Evolutionary conservation across 2,797 vertebrate species (phyloP).

Genomic region (Pipistrellus pipistrellus): DNA sequence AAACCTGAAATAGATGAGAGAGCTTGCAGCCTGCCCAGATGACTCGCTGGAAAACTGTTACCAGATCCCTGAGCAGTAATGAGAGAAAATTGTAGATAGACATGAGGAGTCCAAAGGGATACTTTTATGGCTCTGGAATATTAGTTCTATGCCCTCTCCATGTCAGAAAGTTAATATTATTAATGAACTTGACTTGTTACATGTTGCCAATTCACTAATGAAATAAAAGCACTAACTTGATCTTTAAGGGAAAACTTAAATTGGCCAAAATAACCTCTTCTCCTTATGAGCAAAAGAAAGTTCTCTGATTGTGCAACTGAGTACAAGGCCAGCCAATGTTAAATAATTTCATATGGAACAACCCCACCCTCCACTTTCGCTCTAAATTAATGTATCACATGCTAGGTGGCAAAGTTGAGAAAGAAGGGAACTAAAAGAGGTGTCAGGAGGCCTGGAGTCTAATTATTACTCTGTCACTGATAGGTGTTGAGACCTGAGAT

Average conservation of each 20-base stretch:
- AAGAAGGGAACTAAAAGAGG: background rate
- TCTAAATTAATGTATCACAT: background rate
- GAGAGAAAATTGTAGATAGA: background rate
- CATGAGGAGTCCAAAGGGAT: background rate
- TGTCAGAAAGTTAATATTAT: constrained; percentile 23
- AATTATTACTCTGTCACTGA: background rate
- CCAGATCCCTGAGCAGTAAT: constrained; percentile 19
- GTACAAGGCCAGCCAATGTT: background rate
- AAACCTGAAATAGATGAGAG: background rate
- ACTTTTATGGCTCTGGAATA: background rate
- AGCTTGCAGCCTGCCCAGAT: background rate
- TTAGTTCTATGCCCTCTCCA: background rate
- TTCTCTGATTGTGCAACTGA: constrained; percentile 34
- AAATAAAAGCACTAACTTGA: constrained; percentile 56
- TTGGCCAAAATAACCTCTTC: constrained; percentile 62
- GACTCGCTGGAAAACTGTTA: background rate
- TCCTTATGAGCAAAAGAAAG: constrained; percentile 55
- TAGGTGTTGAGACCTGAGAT: background rate
- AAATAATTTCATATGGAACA: constrained; percentile 24
- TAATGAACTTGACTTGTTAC: constrained; percentile 39
- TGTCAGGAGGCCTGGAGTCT: background rate
- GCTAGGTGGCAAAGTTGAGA: background rate
- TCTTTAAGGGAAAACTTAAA: constrained; percentile 32
- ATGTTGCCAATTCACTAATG: constrained; percentile 9
- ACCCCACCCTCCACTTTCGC: background rate